A percentile compares a stretch with the other conserved stretches of the same genome.
phyloP scores from a whole-genome alignment of 2,797 vertebrate genomes.

The Sebastes itinus region DNA sequence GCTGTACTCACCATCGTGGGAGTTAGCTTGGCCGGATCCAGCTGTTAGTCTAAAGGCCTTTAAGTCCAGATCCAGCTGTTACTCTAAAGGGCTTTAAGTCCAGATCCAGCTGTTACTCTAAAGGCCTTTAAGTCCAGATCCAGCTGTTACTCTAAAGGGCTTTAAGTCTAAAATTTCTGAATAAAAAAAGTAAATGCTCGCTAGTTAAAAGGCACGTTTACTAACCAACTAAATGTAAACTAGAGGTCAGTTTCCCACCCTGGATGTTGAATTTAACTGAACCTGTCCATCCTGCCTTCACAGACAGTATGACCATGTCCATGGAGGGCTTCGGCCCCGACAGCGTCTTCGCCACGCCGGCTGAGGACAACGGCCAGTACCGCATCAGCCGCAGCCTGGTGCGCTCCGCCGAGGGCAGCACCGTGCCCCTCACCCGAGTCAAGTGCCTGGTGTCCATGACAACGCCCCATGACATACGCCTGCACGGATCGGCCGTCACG shows the following conservation, averaged over 20 bases:
- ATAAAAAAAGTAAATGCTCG: neutral
- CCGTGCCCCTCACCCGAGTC: slow-evolving; percentile 95
- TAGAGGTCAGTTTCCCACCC: neutral
- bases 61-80: neutral
- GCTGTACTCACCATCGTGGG: no score
- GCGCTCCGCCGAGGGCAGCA: slow-evolving; percentile 95
- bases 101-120: neutral
- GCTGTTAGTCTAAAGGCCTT: neutral
- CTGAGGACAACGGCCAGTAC: slow-evolving; percentile 93
- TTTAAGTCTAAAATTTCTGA: neutral
- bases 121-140: no score
- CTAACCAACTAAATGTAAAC: neutral
- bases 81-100: neutral
- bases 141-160: no score
- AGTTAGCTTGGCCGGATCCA: neutral
- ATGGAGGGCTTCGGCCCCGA: slow-evolving; percentile 93
- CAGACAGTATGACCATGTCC: slow-evolving; percentile 93
- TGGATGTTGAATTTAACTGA: neutral
- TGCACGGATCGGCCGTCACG: slow-evolving; percentile 93
- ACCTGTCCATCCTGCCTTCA: neutral
- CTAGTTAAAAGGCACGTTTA: neutral
- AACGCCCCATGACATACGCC: slow-evolving; percentile 97
- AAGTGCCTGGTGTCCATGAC: slow-evolving; percentile 99
- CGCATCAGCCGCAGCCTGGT: slow-evolving; percentile 96
- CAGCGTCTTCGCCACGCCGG: slow-evolving; percentile 89